Conservation (phyloP, 2,113 vertebrate genomes). For the Burhinus bistriatus region DNA sequence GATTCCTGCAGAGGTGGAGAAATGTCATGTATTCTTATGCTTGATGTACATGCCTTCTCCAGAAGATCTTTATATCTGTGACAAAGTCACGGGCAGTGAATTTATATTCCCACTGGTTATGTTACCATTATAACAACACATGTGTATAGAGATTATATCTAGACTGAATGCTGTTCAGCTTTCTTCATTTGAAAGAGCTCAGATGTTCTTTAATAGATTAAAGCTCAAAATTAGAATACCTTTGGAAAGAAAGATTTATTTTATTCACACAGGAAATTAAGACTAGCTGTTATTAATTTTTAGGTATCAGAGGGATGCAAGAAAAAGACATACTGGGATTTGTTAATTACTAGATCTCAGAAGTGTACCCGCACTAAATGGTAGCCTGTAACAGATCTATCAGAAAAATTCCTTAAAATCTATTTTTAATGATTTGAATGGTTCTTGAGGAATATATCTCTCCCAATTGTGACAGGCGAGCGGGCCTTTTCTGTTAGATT, state of each 20-base stretch:
- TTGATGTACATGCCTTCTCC: slow-evolving; percentile 11
- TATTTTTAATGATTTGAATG: slow-evolving; percentile 46
- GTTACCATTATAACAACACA: neutral
- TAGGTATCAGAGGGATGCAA: slow-evolving; percentile 16
- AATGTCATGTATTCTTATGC: slow-evolving; percentile 1
- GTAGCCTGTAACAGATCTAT: slow-evolving; percentile 1
- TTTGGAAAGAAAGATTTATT: neutral
- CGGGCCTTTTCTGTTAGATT: slow-evolving; percentile 23
- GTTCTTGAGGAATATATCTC: slow-evolving; percentile 15
- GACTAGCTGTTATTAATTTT: slow-evolving; percentile 49
- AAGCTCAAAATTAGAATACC: neutral
- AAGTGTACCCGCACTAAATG: slow-evolving; percentile 31
- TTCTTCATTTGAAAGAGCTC: slow-evolving; percentile 37
- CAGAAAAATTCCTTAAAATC: neutral
- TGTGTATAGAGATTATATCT: slow-evolving; percentile 34
- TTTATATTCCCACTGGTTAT: slow-evolving; percentile 32
- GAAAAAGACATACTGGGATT: neutral
- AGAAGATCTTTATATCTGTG: neutral
- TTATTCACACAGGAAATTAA: slow-evolving; percentile 68
- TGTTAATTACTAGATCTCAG: slow-evolving; percentile 65
- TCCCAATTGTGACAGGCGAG: slow-evolving; percentile 41
- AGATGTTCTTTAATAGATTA: neutral
- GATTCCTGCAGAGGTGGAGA: slow-evolving; percentile 57
- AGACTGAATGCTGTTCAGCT: slow-evolving; percentile 17
- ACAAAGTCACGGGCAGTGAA: neutral